Conservation (phyloP, 2,113 vertebrate species). For the Toxostoma redivivum region DNA sequence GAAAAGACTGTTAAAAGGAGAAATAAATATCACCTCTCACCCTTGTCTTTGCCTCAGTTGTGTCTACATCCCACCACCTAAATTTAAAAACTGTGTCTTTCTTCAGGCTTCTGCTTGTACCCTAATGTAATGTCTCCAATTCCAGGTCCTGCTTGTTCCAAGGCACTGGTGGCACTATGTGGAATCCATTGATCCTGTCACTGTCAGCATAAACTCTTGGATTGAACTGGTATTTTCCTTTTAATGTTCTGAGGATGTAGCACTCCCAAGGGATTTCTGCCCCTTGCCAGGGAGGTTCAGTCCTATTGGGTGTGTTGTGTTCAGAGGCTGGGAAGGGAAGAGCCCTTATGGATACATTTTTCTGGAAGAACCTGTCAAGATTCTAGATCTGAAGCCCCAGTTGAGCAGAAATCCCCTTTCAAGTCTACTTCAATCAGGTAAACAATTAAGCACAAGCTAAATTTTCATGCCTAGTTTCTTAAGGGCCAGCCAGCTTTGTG, state of each 20-base stretch:
- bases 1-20: neutral
- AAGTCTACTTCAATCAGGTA: neutral
- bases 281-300: neutral
- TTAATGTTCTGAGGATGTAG: neutral
- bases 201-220: slow-evolving; percentile 95
- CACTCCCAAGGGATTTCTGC: neutral
- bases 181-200: slow-evolving; percentile 89
- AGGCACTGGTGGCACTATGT: slow-evolving; percentile 98
- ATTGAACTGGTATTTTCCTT: slow-evolving; percentile 85
- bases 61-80: neutral
- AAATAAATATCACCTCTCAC: neutral
- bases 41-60: neutral
- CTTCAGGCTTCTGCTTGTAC: neutral
- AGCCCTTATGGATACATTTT: neutral
- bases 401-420: neutral
- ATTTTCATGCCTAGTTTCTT: neutral
- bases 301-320: neutral
- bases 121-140: neutral
- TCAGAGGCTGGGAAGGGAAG: neutral
- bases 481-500: neutral
- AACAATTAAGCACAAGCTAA: neutral
- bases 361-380: neutral
- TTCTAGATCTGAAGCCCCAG: neutral
- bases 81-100: neutral
- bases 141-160: slow-evolving; percentile 91